These are phyloP conservation scores for Cloeon dipterum DNA, from an alignment of 2,888 invertebrate genomes.

Conservation along the genomic window DNA sequence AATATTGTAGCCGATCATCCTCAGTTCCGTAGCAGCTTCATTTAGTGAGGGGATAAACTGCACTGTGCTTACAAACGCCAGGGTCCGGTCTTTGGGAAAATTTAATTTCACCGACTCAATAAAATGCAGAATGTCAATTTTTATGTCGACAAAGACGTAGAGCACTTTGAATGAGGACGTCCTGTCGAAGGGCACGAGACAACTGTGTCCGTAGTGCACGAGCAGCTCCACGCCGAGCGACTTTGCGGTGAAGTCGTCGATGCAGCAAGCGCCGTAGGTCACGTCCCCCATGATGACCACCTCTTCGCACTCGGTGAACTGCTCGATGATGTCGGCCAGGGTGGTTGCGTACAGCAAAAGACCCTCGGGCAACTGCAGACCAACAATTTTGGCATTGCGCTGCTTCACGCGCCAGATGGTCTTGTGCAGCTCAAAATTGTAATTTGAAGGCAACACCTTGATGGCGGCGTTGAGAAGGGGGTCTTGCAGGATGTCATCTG, in stretches of 20 bases:
- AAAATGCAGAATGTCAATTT: constrained; percentile 84
- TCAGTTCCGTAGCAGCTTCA: constrained; percentile 43
- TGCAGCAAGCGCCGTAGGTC: constrained; percentile 97
- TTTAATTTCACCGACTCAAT: constrained; percentile 67
- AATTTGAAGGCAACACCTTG: constrained; percentile 65
- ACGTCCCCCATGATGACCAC: constrained; percentile 97
- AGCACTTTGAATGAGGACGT: constrained; percentile 70
- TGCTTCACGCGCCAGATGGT: constrained; percentile 89
- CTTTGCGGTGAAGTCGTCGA: constrained; percentile 87
- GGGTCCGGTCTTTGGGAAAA: constrained; percentile 34
- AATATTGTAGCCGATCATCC: constrained; percentile 30
- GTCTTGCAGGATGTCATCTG: constrained; percentile 53
- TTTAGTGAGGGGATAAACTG: constrained; percentile 92
- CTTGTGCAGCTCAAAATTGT: constrained; percentile 95
- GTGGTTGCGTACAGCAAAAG: constrained; percentile 79
- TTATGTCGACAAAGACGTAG: constrained; percentile 96
- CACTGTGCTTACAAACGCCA: constrained; percentile 88
- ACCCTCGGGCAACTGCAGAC: constrained; percentile 88
- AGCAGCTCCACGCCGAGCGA: constrained; percentile 75
- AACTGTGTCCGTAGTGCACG: constrained; percentile 96
- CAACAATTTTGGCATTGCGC: constrained; percentile 64
- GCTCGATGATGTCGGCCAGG: constrained; percentile 77
- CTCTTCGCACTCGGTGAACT: constrained; percentile 58
- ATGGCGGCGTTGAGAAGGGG: constrained; percentile 46
- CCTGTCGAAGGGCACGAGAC: constrained; percentile 72